Base-by-base conservation (phyloP, 2,797 vertebrate genomes). In the Muscicapa comitata region DNA sequence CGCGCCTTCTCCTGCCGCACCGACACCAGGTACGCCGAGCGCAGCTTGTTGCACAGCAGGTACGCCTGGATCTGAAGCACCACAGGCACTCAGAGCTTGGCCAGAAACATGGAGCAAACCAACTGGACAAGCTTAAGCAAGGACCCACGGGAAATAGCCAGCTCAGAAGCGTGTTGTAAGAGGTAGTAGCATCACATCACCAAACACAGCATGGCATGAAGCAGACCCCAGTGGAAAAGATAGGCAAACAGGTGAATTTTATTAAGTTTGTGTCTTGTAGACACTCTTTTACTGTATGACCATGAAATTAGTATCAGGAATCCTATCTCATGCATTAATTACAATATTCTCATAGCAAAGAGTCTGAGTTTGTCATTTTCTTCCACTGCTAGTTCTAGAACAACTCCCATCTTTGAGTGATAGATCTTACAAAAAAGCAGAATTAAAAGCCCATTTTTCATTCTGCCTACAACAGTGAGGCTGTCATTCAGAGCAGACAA, bases 1-100 rank as follows among this genome's bases (percentile, higher is more conserved):
- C 98, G 97, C 4, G 96, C 84, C 8, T 97, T 88, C 66, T 99
- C 99, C 96, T 99, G 98, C 96, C 99, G 99, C 91, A 99, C 99
- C 0, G 99, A 99, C 40, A 98, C 98, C 79, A 99, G 98, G 92
- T 99, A 99, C 3, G 99, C 99, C 0, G 99, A 99, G 9, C 99
- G 98, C 95, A 99, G 97, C 83, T 99, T 99, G 77, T 98, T 97
- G 96, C 99, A 99, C 55, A 97, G 97, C 97, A 99, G 95, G 51
- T 99, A 99, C 43, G 99, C 99, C 93, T 98, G 99, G 82, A 99
- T 99, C 99, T 99, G 96, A 90, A 72, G 57, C 38, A 48, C 7
- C 29, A 76, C 5, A 68, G 26, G 45, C 43, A 31, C 15, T 1
- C 38, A 76, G 5, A 59, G 47, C 50, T 38, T 1, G 6, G 6